Evolutionary conservation across 2,797 vertebrate species (phyloP).

Genomic region (Tenualosa ilisha): DNA sequence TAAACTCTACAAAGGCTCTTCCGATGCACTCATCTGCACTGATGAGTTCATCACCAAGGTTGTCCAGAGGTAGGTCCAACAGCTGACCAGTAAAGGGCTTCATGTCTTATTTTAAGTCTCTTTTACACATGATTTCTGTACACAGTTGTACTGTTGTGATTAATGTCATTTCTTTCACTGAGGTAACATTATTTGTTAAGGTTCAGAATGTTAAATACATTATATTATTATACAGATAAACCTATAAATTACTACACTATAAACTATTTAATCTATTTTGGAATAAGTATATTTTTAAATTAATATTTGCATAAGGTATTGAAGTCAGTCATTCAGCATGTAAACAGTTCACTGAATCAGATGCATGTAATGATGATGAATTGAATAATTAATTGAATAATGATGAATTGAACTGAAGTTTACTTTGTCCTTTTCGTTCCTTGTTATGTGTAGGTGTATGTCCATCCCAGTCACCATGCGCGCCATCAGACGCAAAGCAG

Average conservation of each 20-base stretch:
- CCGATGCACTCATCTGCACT: constrained; percentile 96
- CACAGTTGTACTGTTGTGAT: constrained; percentile 70
- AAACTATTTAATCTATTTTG: no score
- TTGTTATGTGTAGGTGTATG: constrained; percentile 84
- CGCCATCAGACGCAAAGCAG: constrained; percentile 95
- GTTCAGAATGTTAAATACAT: no score
- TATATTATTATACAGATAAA: no score
- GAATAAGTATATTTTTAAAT: no score
- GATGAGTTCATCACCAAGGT: constrained; percentile 99
- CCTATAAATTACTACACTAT: no score
- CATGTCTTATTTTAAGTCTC: constrained; percentile 70
- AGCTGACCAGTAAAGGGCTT: constrained; percentile 58
- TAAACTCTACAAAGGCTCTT: constrained; percentile 95
- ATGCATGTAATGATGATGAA: not conserved
- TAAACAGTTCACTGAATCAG: no score
- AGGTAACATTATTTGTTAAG: no score
- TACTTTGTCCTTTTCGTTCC: not conserved
- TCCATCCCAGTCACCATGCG: constrained; percentile 99
- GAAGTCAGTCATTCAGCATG: no score
- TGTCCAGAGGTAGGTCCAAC: constrained; percentile 85
- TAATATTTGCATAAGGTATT: no score
- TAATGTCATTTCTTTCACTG: not conserved
- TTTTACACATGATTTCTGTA: no score
- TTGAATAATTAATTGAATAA: not conserved
- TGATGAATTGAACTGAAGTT: not conserved